A percentile compares a stretch with the other conserved stretches of the same genome.
Conservation (phyloP, 2,888 invertebrate genomes). For the Epinotia brunnichana region DNA sequence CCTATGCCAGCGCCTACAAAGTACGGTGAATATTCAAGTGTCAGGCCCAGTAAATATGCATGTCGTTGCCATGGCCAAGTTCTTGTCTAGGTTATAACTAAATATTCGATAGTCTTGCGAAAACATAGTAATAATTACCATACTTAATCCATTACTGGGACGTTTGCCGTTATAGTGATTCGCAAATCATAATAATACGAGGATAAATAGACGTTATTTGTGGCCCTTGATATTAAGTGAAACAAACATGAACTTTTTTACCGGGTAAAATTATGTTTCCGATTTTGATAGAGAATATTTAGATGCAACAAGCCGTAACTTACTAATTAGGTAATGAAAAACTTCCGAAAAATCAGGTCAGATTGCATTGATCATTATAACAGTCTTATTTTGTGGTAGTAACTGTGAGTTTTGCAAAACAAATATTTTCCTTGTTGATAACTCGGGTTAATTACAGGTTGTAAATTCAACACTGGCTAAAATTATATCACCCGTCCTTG, state of each 20-base stretch:
- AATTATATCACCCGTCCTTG: conserved; percentile 17
- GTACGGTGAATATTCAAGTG: conserved; percentile 22
- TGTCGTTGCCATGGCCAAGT: conserved; percentile 14
- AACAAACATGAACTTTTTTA: neutral
- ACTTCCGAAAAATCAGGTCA: too few relatives aligned
- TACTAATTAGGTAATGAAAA: too few relatives aligned
- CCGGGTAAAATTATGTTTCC: too few relatives aligned
- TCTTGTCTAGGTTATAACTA: conserved; percentile 12
- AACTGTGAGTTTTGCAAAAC: neutral
- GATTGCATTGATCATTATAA: too few relatives aligned
- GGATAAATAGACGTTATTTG: neutral
- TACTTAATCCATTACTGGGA: conserved; percentile 7
- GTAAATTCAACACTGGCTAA: neutral
- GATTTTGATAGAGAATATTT: too few relatives aligned
- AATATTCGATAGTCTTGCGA: conserved; percentile 5
- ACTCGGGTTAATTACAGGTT: neutral
- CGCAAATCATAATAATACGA: conserved; percentile 3
- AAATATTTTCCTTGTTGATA: neutral
- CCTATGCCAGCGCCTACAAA: conserved; percentile 10
- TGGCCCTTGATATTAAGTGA: neutral
- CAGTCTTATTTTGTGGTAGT: neutral
- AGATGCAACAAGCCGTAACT: too few relatives aligned
- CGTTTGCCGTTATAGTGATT: neutral
- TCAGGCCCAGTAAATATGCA: conserved; percentile 26
- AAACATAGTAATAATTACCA: neutral